Conservation (phyloP, 2,797 vertebrate genomes). For the Ceyx erithaca region DNA sequence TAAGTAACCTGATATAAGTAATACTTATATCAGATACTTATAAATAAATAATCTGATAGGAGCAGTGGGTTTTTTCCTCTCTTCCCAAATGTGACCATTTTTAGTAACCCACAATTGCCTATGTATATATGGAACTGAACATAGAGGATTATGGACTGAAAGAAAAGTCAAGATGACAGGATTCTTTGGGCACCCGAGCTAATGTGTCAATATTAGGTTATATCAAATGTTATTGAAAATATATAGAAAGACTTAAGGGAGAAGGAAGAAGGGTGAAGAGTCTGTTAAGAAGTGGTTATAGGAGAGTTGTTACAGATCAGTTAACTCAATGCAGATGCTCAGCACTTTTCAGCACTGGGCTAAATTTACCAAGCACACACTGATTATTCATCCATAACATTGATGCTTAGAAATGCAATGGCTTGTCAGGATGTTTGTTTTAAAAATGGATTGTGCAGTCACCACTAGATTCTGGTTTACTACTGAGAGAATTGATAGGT, state of each 20-base stretch:
- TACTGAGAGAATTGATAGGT: background rate
- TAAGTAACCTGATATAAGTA: background rate
- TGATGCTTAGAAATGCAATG: background rate
- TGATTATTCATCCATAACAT: background rate
- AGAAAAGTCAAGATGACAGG: background rate
- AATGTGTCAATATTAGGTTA: background rate
- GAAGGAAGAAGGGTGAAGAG: background rate
- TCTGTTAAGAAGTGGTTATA: background rate
- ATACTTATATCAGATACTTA: too few species aligned
- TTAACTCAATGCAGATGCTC: background rate
- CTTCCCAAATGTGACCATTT: background rate
- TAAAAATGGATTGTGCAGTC: background rate
- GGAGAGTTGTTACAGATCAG: background rate
- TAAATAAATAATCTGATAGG: background rate
- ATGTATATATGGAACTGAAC: background rate
- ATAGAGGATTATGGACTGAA: background rate
- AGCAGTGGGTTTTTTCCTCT: background rate
- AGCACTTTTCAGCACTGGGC: background rate
- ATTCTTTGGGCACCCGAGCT: background rate
- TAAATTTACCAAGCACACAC: background rate
- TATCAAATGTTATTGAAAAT: background rate
- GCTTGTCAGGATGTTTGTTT: background rate
- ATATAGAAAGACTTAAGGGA: background rate
- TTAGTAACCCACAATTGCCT: background rate
- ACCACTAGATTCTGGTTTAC: background rate